A percentile compares a stretch with the other conserved stretches of the same genome.
phyloP scores from a whole-genome alignment of 2,113 vertebrate species.

The Sardina pilchardus region DNA sequence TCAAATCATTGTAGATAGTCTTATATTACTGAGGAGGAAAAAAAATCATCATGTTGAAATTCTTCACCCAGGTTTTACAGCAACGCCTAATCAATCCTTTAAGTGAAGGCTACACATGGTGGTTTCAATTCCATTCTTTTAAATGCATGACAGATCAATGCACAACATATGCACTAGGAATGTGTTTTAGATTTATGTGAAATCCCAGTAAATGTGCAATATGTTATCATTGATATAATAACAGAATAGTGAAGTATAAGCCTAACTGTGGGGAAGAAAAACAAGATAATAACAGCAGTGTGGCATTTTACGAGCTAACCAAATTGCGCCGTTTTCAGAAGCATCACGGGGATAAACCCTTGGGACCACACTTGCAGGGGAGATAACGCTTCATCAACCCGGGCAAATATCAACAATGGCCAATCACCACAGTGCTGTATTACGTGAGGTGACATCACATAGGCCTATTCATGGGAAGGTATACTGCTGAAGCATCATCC shows the following conservation, averaged over 20 bases:
- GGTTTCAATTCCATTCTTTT: background rate
- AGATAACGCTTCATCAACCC: constrained; percentile 17
- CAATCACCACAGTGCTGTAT: background rate
- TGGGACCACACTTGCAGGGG: constrained; percentile 54
- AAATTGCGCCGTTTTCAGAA: background rate
- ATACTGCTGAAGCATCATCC: background rate
- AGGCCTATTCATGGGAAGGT: background rate
- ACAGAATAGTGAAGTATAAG: background rate
- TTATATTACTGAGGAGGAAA: background rate
- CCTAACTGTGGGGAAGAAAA: background rate
- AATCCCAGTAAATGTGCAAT: background rate
- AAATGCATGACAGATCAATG: background rate
- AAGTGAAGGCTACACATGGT: background rate
- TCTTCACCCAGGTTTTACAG: background rate
- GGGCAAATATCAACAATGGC: constrained; percentile 28
- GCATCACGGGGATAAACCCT: constrained; percentile 57
- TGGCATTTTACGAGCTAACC: background rate
- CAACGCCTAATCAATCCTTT: background rate
- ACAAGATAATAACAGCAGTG: background rate
- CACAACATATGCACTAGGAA: background rate
- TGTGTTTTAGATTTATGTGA: background rate
- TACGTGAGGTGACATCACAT: background rate
- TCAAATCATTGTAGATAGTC: background rate
- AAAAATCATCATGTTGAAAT: background rate
- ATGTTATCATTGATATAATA: background rate